phyloP scores from a whole-genome alignment of 37 sponge, comb jelly and placozoan species.

The Chondrilla cf. caribensis region DNA sequence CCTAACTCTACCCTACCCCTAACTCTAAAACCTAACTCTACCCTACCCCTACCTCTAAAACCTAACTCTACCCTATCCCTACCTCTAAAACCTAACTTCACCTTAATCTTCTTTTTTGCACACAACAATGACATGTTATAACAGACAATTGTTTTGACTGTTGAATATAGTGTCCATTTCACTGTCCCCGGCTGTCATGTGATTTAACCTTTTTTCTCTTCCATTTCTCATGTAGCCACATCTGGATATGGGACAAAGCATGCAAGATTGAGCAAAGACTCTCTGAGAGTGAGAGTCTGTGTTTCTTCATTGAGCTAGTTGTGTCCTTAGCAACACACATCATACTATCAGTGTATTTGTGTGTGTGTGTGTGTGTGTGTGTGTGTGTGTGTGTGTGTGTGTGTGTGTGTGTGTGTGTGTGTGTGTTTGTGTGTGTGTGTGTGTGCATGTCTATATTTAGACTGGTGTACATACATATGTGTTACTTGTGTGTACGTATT shows the following conservation, averaged over 20 bases:
- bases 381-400: conserved; percentile 14
- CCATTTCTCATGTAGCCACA: too few relatives aligned
- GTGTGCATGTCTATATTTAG: neutral
- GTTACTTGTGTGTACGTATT: neutral
- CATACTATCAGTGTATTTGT: too few relatives aligned
- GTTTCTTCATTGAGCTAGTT: too few relatives aligned
- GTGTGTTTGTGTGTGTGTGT: conserved; percentile 15
- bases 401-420: conserved; percentile 12
- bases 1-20: neutral
- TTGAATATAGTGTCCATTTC: too few relatives aligned
- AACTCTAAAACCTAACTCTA: neutral
- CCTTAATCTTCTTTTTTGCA: neutral
- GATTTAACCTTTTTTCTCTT: too few relatives aligned
- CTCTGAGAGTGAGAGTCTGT: conserved; percentile 46
- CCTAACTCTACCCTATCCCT: too few relatives aligned
- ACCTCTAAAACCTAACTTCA: neutral
- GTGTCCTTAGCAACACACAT: too few relatives aligned
- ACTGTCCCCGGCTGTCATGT: too few relatives aligned
- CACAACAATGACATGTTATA: too few relatives aligned
- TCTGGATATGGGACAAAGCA: conserved; percentile 73
- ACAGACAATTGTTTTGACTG: too few relatives aligned
- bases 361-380: neutral
- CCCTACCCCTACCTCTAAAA: too few relatives aligned
- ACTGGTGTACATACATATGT: neutral
- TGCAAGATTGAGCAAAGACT: conserved; percentile 65